A percentile compares a stretch with the other conserved stretches of the same genome.
Conservation (phyloP, 1,140 invertebrate species). For the Neodiprion pinetum region DNA sequence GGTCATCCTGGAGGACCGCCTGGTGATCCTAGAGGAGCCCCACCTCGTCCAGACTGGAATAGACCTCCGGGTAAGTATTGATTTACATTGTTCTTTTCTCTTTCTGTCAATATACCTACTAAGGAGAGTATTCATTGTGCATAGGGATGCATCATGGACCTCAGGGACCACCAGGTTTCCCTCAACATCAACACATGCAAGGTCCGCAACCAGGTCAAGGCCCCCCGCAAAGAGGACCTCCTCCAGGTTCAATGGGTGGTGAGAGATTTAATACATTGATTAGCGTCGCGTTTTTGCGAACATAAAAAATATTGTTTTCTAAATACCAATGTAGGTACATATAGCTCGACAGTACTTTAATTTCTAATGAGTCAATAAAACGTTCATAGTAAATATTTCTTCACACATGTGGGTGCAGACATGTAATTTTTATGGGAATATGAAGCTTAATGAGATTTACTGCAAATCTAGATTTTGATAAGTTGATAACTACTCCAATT, state of each 20-base stretch:
- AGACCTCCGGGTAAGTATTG: conserved; percentile 67
- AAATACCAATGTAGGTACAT: neutral
- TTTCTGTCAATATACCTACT: neutral
- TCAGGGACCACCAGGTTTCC: conserved; percentile 62
- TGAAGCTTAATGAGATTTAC: no score
- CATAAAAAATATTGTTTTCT: no score
- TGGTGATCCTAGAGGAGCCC: conserved; percentile 66
- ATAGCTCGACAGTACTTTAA: no score
- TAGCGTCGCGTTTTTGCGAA: neutral
- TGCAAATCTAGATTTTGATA: no score
- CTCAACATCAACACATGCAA: conserved; percentile 76
- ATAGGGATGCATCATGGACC: conserved; percentile 61
- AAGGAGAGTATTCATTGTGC: conserved; percentile 36
- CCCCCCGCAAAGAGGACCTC: conserved; percentile 72
- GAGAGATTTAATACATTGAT: conserved; percentile 41
- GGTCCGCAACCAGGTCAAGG: conserved; percentile 66
- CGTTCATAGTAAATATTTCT: no score
- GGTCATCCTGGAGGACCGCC: conserved; percentile 62
- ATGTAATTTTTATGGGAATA: no score
- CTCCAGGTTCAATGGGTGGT: conserved; percentile 66
- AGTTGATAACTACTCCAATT: no score
- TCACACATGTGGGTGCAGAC: no score
- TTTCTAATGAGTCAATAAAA: no score
- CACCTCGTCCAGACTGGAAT: conserved; percentile 78
- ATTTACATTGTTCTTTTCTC: neutral